Evolutionary conservation across 2,888 invertebrate species (phyloP).

Genomic region (Phragmatobia fuliginosa): DNA sequence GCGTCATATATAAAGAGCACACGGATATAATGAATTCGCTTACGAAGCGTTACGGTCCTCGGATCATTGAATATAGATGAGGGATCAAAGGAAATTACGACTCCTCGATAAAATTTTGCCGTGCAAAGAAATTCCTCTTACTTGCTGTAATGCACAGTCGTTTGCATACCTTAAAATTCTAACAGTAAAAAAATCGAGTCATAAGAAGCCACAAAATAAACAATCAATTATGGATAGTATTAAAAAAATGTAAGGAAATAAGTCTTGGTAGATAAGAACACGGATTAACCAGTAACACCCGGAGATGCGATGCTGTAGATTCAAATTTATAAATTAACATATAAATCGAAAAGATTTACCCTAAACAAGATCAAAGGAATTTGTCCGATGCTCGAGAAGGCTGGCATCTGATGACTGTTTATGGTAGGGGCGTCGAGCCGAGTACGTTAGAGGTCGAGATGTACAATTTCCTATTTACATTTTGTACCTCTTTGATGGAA

Average conservation of each 20-base stretch:
- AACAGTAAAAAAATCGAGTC: conserved; percentile 15
- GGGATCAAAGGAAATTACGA: conserved; percentile 84
- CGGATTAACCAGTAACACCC: conserved; percentile 75
- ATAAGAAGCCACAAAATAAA: conserved; percentile 38
- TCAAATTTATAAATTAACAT: conserved; percentile 85
- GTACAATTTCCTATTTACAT: conserved; percentile 67
- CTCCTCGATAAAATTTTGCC: conserved; percentile 80
- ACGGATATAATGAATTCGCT: conserved; percentile 82
- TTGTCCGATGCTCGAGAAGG: conserved; percentile 74
- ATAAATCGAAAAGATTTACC: conserved; percentile 85
- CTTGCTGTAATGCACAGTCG: conserved; percentile 63
- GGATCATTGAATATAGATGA: conserved; percentile 85
- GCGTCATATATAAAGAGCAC: conserved; percentile 68
- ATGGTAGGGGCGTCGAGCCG: conserved; percentile 61
- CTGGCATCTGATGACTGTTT: conserved; percentile 77
- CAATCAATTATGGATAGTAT: conserved; percentile 52
- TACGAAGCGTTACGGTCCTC: conserved; percentile 79
- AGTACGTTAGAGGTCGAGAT: conserved; percentile 57
- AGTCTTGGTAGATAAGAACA: conserved; percentile 63
- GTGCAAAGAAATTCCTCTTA: conserved; percentile 74
- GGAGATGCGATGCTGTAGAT: conserved; percentile 71
- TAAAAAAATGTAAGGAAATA: conserved; percentile 63
- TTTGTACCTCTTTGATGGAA: conserved; percentile 63
- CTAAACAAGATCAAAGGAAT: conserved; percentile 85
- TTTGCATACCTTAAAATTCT: conserved; percentile 69